Evolutionary conservation across 2,797 vertebrate species (phyloP).

Genomic region (Holocentrus rufus): DNA sequence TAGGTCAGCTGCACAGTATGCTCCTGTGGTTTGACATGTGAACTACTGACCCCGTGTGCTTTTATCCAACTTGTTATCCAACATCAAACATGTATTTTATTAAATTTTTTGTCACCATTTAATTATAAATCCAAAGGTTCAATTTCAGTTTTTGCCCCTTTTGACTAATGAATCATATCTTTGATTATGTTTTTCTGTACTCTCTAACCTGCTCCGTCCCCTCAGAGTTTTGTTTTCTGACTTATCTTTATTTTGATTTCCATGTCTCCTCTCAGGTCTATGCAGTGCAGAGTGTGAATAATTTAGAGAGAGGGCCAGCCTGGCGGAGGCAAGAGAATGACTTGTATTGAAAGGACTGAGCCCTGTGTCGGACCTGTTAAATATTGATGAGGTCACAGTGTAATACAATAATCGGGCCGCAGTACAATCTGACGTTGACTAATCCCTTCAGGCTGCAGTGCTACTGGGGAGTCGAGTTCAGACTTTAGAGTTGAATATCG

Average conservation of each 20-base stretch:
- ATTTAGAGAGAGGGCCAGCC: slow-evolving; percentile 71
- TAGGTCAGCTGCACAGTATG: slow-evolving; percentile 83
- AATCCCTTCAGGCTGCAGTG: slow-evolving; percentile 33
- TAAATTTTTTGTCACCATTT: not conserved
- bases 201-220: not conserved
- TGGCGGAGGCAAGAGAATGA: slow-evolving; percentile 58
- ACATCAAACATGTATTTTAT: slow-evolving; percentile 30
- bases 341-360: slow-evolving; percentile 61
- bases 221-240: slow-evolving; percentile 10
- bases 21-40: slow-evolving; percentile 30
- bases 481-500: not conserved
- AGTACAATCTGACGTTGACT: slow-evolving; percentile 52
- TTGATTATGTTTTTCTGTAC: not conserved
- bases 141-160: slow-evolving; percentile 34
- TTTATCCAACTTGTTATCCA: slow-evolving; percentile 20
- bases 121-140: not conserved
- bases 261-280: slow-evolving; percentile 52
- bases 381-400: slow-evolving; percentile 79
- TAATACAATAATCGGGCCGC: slow-evolving; percentile 74
- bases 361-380: slow-evolving; percentile 68
- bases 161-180: slow-evolving; percentile 18
- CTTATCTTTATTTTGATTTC: slow-evolving; percentile 41
- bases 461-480: slow-evolving; percentile 13
- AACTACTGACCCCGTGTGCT: slow-evolving; percentile 6
- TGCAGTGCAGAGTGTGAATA: slow-evolving; percentile 76